phyloP scores from a whole-genome alignment of 2,888 invertebrate species.

The Hypercompe scribonia region DNA sequence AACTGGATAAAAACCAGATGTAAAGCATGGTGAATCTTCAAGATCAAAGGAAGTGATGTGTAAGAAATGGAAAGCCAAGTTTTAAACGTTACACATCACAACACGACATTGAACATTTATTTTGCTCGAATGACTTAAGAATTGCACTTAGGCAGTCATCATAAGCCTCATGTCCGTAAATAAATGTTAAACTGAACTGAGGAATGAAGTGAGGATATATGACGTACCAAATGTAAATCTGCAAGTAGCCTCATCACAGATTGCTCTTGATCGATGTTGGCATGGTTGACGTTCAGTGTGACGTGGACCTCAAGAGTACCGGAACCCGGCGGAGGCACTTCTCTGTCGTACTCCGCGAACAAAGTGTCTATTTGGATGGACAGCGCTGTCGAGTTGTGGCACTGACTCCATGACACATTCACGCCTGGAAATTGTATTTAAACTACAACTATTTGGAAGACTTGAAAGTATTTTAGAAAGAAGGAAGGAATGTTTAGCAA shows the following conservation, averaged over 20 bases:
- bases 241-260: constrained; percentile 83
- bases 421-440: constrained; percentile 21
- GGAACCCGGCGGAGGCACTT: constrained; percentile 53
- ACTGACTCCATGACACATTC: constrained; percentile 37
- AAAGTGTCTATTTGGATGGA: constrained; percentile 70
- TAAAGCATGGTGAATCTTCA: no score
- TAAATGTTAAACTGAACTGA: neutral
- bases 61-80: no score
- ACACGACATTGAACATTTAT: no score
- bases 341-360: constrained; percentile 80
- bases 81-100: no score
- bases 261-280: constrained; percentile 88
- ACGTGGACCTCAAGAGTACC: constrained; percentile 80
- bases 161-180: neutral
- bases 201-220: neutral
- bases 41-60: no score
- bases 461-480: no score
- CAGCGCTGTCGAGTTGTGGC: constrained; percentile 65
- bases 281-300: constrained; percentile 87
- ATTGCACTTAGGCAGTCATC: neutral
- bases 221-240: constrained; percentile 86
- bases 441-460: neutral
- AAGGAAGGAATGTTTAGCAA: neutral
- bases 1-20: no score
- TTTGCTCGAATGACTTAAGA: neutral